Base-by-base conservation (phyloP, 2,888 invertebrate species). In the Stenolophus ochropezus region DNA sequence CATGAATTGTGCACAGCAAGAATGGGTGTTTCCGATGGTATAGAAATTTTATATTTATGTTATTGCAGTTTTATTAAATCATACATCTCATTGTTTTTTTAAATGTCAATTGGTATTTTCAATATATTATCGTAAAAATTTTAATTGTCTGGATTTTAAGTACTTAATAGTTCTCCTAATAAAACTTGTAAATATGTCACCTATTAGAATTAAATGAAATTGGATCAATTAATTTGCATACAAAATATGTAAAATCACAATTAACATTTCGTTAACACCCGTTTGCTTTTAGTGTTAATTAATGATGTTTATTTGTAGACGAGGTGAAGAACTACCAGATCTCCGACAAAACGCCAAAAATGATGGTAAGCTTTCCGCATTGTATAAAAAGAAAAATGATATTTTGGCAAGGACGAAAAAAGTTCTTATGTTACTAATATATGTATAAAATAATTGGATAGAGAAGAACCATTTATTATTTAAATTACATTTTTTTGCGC, bases 311-410 rank as follows among this genome's bases (percentile, higher is more conserved):
- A 27, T 42, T 73, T 73, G 2, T 21, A 79, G 79, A 69, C 23
- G 79, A 79, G 53, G 71, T 79, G 14, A 69, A 69, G n/a, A 71
- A 47, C 8, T 79, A 79, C 21, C 51, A 79, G 51, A 53, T 79
- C 8, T 16, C 51, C 0, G 79, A 79, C 25, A 69, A 79, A 2
- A 27, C 79, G 49, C 51, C 25, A 11, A 79, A 79, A 53, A 79
- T 79, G 79, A 79, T 79, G 79, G 79, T 79, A 51, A 79, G 79
- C 33, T n/a, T n/a, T n/a, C n/a, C n/a, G n/a, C n/a, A n/a, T n/a
- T n/a, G n/a, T n/a, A n/a, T n/a, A n/a, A n/a, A n/a, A 42, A 42
- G 11, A 42, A 42, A n/a, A n/a, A n/a, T n/a, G n/a, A n/a, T n/a
- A n/a, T n/a, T n/a, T n/a, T 42, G 2, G 51, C 16, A 51, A 51